A percentile compares a stretch with the other conserved stretches of the same genome.
phyloP scores from a whole-genome alignment of 2,888 invertebrate genomes.

The Calliphora vomitoria region DNA sequence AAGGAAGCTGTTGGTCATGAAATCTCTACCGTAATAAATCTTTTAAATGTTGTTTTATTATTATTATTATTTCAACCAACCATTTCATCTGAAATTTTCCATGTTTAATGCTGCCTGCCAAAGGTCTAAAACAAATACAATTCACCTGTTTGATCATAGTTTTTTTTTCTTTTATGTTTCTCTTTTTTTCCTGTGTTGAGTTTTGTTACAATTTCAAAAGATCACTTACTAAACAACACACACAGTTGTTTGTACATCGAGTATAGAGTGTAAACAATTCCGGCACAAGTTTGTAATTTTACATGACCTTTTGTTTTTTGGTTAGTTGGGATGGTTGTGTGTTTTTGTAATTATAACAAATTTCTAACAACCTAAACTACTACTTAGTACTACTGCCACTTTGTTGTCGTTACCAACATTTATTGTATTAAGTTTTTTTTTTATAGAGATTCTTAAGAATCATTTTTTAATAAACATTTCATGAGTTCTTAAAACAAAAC shows the following conservation, averaged over 20 bases:
- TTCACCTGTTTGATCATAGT: conserved; percentile 63
- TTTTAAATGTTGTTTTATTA: conserved; percentile 54
- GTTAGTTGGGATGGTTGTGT: neutral
- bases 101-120: conserved; percentile 3
- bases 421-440: conserved; percentile 36
- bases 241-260: conserved; percentile 21
- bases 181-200: neutral
- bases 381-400: conserved; percentile 8
- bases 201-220: conserved; percentile 27
- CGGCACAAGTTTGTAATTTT: conserved; percentile 68
- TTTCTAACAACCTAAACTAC: conserved; percentile 26
- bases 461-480: conserved; percentile 65
- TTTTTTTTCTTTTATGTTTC: neutral
- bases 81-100: conserved; percentile 62
- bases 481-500: conserved; percentile 24
- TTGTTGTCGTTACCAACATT: conserved; percentile 41
- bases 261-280: conserved; percentile 22
- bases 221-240: conserved; percentile 5
- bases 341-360: conserved; percentile 11
- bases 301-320: conserved; percentile 57
- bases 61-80: conserved; percentile 1
- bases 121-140: conserved; percentile 55
- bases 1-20: conserved; percentile 65
- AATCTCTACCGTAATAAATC: conserved; percentile 71
- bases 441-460: conserved; percentile 44